phyloP scores from a whole-genome alignment of 1,140 invertebrate species.

The Drosophila tropicalis region DNA sequence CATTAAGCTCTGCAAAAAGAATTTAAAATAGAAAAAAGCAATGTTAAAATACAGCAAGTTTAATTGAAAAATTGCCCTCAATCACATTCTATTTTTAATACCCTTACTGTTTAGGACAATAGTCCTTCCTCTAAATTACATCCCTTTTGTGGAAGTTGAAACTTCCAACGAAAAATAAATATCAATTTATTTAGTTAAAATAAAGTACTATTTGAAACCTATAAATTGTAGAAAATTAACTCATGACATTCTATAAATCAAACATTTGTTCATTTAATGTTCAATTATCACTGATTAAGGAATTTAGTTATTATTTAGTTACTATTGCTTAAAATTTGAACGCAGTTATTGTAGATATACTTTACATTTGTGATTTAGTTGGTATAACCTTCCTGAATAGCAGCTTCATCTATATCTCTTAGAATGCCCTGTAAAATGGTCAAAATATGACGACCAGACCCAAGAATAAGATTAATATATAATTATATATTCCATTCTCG shows the following conservation, averaged over 20 bases:
- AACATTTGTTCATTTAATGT: no score
- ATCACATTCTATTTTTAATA: not conserved
- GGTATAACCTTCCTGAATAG: conserved; percentile 41
- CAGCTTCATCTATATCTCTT: conserved; percentile 53
- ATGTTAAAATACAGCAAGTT: not conserved
- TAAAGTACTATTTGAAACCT: no score
- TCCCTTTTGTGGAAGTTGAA: no score
- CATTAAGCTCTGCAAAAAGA: conserved; percentile 70
- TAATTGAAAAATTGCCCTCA: not conserved
- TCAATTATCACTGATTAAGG: no score
- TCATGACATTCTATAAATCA: no score
- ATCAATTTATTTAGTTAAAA: no score
- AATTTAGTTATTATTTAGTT: no score
- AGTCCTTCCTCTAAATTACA: no score
- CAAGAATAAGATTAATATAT: conserved; percentile 38
- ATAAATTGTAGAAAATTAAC: no score
- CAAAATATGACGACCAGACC: conserved; percentile 30
- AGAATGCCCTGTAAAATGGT: conserved; percentile 66
- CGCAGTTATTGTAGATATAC: conserved; percentile 32
- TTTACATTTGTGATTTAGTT: conserved; percentile 46
- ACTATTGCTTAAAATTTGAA: no score
- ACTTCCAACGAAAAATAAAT: no score
- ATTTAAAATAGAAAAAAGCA: not conserved
- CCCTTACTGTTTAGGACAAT: no score
- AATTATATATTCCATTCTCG: not conserved